Conservation (phyloP, 2,797 vertebrate genomes). For the Microtus californicus region DNA sequence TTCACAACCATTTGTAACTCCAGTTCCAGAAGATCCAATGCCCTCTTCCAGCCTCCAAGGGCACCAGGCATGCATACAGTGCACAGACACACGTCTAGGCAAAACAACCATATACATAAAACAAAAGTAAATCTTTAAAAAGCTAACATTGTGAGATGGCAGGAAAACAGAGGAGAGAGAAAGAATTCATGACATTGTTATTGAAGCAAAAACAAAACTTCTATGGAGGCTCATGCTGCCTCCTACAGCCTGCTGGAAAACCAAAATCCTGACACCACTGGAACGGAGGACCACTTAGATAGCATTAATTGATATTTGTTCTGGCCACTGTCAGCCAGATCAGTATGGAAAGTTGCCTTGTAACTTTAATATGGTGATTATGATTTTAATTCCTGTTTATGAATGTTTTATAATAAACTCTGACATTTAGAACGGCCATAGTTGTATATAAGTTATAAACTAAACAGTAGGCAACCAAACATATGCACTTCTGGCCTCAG, state of each 20-base stretch:
- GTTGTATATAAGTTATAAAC: not conserved
- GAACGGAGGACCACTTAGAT: not conserved
- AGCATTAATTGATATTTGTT: not conserved
- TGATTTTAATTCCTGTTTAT: not conserved
- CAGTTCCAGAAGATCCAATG: not conserved
- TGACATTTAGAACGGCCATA: not conserved
- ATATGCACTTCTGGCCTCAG: not conserved
- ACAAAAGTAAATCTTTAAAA: not conserved
- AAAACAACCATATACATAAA: not conserved
- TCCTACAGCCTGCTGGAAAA: not conserved
- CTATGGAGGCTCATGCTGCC: not conserved
- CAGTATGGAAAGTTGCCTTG: not conserved
- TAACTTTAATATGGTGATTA: not conserved
- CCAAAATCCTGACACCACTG: not conserved
- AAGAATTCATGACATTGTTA: not conserved
- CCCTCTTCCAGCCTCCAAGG: not conserved
- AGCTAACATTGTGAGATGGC: not conserved
- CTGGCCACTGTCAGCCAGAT: not conserved
- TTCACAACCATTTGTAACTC: too few species aligned
- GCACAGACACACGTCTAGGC: not conserved
- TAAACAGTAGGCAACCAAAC: not conserved
- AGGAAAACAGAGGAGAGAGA: not conserved
- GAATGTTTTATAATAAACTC: not conserved
- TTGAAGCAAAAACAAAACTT: not conserved
- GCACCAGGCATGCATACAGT: not conserved